phyloP scores from a whole-genome alignment of 1,140 invertebrate species.

The Grapholita molesta region DNA sequence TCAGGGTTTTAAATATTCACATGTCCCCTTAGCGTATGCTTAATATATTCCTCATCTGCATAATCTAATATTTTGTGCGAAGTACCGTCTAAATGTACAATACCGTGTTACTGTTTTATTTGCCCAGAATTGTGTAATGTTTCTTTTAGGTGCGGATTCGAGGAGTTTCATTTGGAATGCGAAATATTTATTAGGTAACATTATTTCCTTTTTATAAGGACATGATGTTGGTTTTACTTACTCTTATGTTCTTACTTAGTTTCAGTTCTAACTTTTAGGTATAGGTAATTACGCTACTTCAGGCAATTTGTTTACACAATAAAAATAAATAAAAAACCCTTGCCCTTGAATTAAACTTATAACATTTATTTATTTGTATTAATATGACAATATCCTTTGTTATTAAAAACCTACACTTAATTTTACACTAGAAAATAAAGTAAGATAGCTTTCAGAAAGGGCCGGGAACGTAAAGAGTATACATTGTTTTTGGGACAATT shows the following conservation, averaged over 20 bases:
- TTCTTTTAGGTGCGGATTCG: slow-evolving; percentile 18
- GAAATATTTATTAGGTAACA: neutral
- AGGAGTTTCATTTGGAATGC: neutral
- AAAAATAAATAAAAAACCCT: no score
- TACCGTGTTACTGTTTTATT: slow-evolving; percentile 30
- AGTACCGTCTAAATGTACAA: slow-evolving; percentile 33
- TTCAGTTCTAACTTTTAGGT: no score
- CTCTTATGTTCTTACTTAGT: neutral
- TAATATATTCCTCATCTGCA: slow-evolving; percentile 50
- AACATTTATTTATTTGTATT: no score
- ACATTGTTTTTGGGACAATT: no score
- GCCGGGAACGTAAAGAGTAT: no score
- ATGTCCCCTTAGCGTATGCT: slow-evolving; percentile 38
- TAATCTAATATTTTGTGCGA: slow-evolving; percentile 45
- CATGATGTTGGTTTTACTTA: neutral
- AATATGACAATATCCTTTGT: no score
- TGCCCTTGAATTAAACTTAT: no score
- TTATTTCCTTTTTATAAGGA: neutral
- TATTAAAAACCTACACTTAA: no score
- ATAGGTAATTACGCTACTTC: no score
- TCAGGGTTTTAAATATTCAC: slow-evolving; percentile 57
- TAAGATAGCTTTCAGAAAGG: no score
- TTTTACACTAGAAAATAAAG: no score
- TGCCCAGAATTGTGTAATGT: slow-evolving; percentile 21
- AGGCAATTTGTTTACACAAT: no score